Base-by-base conservation (phyloP, 2,113 vertebrate genomes). In the Clarias macrocephalus region DNA sequence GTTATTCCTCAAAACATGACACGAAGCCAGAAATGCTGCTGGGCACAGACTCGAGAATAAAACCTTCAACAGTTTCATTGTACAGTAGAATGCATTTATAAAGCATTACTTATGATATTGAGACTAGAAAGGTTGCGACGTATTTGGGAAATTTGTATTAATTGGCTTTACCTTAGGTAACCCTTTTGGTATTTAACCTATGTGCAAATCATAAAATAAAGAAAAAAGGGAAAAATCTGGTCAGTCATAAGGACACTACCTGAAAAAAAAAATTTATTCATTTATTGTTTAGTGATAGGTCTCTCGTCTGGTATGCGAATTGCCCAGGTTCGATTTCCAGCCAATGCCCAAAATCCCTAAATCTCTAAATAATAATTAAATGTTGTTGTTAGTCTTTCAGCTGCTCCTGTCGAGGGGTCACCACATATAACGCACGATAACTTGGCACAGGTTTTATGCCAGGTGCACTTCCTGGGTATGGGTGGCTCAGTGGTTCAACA, bases 11-110 rank as follows among this genome's bases (percentile, higher is more conserved):
- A 60, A 80, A 60, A 60, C 9, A 33, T 33, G 28, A 60, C 56
- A 60, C 56, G 33, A 56, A 80, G 30, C 79, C 57, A 60, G 79
- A 60, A 60, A 80, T 60, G 28, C 25, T 77, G 75, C n/a, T 28
- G 25, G 52, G 28, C 48, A 77, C 12, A 56, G 48, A 54, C 42
- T 48, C 13, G 12, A 57, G 5, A 80, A 60, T 30, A 59, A 54
- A 77, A 54, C 12, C n/a, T 23, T 13, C n/a, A 21, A 75, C n/a
- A 13, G 25, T 30, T 16, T 28, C 25, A 13, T 13, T 42, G 70
- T 3, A 73, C n/a, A n/a, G n/a, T n/a, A 37, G 19, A 73, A 73
- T 48, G 12, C 18, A 21, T 48, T 48, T 48, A 48, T 48, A 42
- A 73, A 48, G 33, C 37, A 73, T 37, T 5, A 23, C 37, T 73